Evolutionary conservation across 1,140 invertebrate species (phyloP), one percentile per base, ranked within the genome.

Genomic region (Bicyclus anynana): DNA sequence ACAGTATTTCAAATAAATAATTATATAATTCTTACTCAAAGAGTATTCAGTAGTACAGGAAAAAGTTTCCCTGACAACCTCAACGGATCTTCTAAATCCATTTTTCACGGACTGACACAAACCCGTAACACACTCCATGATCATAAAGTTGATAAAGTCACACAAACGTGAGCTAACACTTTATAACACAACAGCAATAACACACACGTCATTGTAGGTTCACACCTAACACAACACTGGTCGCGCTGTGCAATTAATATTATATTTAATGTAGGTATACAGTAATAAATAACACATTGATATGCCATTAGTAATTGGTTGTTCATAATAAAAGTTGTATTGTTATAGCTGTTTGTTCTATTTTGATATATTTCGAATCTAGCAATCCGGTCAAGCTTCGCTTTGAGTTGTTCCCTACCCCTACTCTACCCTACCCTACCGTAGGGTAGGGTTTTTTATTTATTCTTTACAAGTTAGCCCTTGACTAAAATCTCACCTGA

Each of bases 251-350:
- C 2, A 23, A 26, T 35, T 42, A 50, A 40, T 56, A 49, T 16
- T 16, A 40, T 5, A 5, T 56, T 38, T 56, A 56, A 56, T 49
- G 40, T n/a, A n/a, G n/a, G n/a, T 56, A 56, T 42, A 27, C 46
- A 21, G 26, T 49, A 52, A 49, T 56, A 56, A 56, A 56, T 55
- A 55, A 40, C 20, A 49, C 23, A 49, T 52, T 52, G 21, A 33
- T 35, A 56, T 49, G 40, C 33, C 20, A 40, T 50, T 40, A 56
- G 33, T 37, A 37, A 56, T 56, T 56, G 47, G 29, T 44, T n/a
- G 21, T 40, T 16, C 23, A 56, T n/a, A n/a, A n/a, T n/a, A n/a
- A n/a, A n/a, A n/a, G n/a, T n/a, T n/a, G n/a, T n/a, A n/a, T n/a
- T n/a, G n/a, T n/a, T n/a, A n/a, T n/a, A n/a, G n/a, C n/a, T n/a